Evolutionary conservation across 2,888 invertebrate species (phyloP), one percentile per base, ranked within the genome.

Genomic region (Melinopterus prodromus): DNA sequence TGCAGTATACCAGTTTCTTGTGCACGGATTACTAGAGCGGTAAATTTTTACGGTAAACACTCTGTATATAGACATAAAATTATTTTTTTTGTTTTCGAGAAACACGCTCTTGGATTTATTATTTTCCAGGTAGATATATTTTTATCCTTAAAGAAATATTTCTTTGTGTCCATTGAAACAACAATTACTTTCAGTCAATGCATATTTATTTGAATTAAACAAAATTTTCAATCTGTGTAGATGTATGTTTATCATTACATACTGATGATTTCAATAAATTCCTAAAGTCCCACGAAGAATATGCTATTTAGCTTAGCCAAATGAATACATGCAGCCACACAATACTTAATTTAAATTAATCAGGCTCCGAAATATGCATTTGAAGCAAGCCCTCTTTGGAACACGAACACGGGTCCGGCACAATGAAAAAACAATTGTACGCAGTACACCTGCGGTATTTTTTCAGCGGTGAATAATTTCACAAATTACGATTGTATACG

Each of bases 401-500:
- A 16, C n/a, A 71, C 37, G 69, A 16, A 70, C 70, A 71, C 15
- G 38, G 69, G 26, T 26, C 26, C 26, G 26, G 35, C 38, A 74
- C 69, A 69, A 38, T 71, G 53, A 72, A 72, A 72, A 78, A 70
- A 70, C 76, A 79, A 79, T 77, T 36, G 69, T 37, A 37, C 74
- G 6, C 16, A 69, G 78, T 81, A 78, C 81, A 81, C 81, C 81
- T 81, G 81, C 79, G 78, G 77, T 71, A 79, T 77, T 81, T 75
- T 81, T 81, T 77, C 77, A 77, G 71, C 78, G 79, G 69, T 77
- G 79, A 81, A 81, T 81, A 81, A 79, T 79, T 79, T 81, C 81
- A 80, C 79, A 83, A 83, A 83, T 83, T 82, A 83, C 83, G 74
- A 83, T 83, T 83, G 83, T 83, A 83, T 83, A 79, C 82, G 81